Base-by-base conservation (phyloP, 2,888 invertebrate species). In the Byasa hedistus region DNA sequence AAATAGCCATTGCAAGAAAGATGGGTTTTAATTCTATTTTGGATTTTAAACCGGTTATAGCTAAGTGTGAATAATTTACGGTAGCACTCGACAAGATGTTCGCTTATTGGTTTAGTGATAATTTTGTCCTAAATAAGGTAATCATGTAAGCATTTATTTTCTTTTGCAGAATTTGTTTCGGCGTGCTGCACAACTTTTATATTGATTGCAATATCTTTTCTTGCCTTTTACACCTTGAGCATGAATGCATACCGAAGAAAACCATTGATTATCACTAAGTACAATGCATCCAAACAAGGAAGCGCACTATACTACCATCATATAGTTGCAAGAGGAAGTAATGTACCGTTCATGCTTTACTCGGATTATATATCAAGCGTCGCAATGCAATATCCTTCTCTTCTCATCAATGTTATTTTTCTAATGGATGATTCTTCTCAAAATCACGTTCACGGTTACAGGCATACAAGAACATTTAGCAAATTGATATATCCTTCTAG, bases 181-280 rank as follows among this genome's bases (percentile, higher is more conserved):
- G 84, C 85, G 59, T 89, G 87, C 71, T 90, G 91, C 89, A 86
- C 90, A 84, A 84, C 89, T 2, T 70, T 85, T 10, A 82, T 86
- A 66, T 73, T 90, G 24, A 70, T 90, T 21, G 84, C 84, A 39
- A 84, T 89, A 73, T 84, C 85, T 2, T 83, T 86, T 65, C 73
- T 89, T 10, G 79, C 86, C 12, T 84, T 89, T 74, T 89, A 85
- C 69, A 80, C 82, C 10, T 67, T 90, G 57, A 85, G 85, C 1
- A 78, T 87, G 75, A 81, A 83, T 23, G 79, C 81, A 0, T 84
- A 83, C 69, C 75, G 79, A 61, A 81, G 81, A 57, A 84, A 84
- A 61, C 76, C 82, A 8, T 70, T 85, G 22, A 71, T 86, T 5
- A 71, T 86, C 1, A 68, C 84, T 36, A 83, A 80, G 69, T 83